A percentile compares a stretch with the other conserved stretches of the same genome.
These are phyloP conservation scores for Silurus meridionalis DNA, from an alignment of 2,113 vertebrate species.

Conservation along the genomic window DNA sequence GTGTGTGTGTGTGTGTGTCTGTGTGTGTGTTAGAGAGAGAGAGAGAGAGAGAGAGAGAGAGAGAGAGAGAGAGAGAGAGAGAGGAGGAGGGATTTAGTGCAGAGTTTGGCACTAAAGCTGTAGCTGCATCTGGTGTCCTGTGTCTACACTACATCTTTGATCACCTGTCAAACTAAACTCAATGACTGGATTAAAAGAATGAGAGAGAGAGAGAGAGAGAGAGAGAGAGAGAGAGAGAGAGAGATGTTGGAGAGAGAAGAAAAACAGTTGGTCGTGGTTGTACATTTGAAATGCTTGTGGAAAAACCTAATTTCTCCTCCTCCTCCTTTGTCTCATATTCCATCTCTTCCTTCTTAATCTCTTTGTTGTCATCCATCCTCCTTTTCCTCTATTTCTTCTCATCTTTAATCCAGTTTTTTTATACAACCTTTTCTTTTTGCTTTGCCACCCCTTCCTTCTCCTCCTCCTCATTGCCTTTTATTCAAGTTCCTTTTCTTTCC, in stretches of 20 bases:
- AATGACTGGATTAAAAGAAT: conserved; percentile 69
- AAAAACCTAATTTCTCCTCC: background rate
- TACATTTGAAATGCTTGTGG: background rate
- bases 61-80: conserved; percentile 5
- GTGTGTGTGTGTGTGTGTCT: conserved; percentile 24
- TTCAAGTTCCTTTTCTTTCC: background rate
- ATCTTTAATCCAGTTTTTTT: background rate
- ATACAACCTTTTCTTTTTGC: no score
- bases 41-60: conserved; percentile 56
- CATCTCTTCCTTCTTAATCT: background rate
- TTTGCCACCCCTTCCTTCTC: background rate
- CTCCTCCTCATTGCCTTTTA: background rate
- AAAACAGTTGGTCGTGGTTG: background rate
- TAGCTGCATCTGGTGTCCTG: conserved; percentile 68
- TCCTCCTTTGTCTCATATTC: background rate
- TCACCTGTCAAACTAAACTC: conserved; percentile 75
- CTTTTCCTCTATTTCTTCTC: background rate
- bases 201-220: conserved; percentile 30
- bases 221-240: background rate
- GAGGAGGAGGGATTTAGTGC: conserved; percentile 32
- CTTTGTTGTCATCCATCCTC: background rate
- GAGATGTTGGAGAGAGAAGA: background rate
- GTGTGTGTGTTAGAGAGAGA: conserved; percentile 56
- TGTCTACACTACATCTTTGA: conserved; percentile 67
- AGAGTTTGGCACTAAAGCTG: conserved; percentile 69